phyloP scores from a whole-genome alignment of 1,140 invertebrate genomes.

The Caenorhabditis briggsae region DNA sequence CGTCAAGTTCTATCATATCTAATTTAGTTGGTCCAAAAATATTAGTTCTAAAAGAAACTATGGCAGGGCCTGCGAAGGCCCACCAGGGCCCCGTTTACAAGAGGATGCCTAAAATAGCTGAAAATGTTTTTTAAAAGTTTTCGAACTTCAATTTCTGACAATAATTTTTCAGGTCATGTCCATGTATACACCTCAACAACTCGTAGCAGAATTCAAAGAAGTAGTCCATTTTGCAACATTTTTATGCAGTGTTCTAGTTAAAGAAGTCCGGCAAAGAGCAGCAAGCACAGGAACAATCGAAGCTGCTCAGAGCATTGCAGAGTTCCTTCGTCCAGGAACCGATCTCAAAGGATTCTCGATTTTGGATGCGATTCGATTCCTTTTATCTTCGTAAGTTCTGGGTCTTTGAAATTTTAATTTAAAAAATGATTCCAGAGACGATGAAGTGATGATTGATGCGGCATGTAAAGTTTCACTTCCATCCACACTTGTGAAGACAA shows the following conservation, averaged over 20 bases:
- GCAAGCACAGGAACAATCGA: slow-evolving; percentile 86
- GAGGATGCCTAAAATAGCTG: slow-evolving; percentile 1
- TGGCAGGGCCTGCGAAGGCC: no score
- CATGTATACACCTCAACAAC: slow-evolving; percentile 84
- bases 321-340: slow-evolving; percentile 69
- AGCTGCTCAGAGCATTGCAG: slow-evolving; percentile 72
- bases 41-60: no score
- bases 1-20: no score
- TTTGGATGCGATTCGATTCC: slow-evolving; percentile 70
- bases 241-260: slow-evolving; percentile 72
- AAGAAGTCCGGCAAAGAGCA: slow-evolving; percentile 81
- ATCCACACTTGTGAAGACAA: slow-evolving; percentile 96
- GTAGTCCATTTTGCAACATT: slow-evolving; percentile 69
- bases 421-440: slow-evolving; percentile 68
- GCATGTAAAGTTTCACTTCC: slow-evolving; percentile 95
- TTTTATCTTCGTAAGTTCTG: slow-evolving; percentile 71
- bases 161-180: slow-evolving; percentile 96
- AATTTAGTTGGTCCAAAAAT: no score
- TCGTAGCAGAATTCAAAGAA: slow-evolving; percentile 77
- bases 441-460: slow-evolving; percentile 80
- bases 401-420: not conserved
- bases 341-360: slow-evolving; percentile 71
- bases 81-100: no score
- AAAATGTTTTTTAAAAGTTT: not conserved
- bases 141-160: slow-evolving; percentile 79